These are phyloP conservation scores for Aurelia coerulea DNA, from an alignment of 30 jellyfish, hydroid and myxozoan species.

Conservation along the genomic window DNA sequence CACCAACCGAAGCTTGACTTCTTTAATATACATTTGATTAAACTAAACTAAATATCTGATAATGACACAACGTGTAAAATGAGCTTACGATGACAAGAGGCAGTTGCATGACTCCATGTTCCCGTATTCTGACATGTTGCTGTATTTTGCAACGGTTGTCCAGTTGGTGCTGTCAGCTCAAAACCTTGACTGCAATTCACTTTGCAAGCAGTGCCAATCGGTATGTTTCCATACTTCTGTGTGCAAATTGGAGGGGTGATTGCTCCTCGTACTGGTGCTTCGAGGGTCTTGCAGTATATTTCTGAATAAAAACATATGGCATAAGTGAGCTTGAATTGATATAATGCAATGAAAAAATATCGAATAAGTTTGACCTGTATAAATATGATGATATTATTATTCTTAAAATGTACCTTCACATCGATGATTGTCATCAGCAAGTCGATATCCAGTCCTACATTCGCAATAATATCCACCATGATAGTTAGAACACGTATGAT, in stretches of 20 bases:
- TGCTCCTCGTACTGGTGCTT: constrained; percentile 72
- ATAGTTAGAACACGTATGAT: constrained; percentile 80
- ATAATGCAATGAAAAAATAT: not conserved
- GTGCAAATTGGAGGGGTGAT: constrained; percentile 83
- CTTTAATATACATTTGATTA: too few relatives aligned
- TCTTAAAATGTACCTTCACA: constrained; percentile 81
- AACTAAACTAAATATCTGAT: too few relatives aligned
- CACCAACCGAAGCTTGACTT: too few relatives aligned
- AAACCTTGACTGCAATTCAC: constrained; percentile 82
- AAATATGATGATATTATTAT: too few relatives aligned
- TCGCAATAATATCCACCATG: constrained; percentile 90
- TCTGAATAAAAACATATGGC: constrained; percentile 49
- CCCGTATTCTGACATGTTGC: constrained; percentile 79
- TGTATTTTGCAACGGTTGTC: constrained; percentile 29
- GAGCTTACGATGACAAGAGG: constrained; percentile 92
- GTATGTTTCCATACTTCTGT: constrained; percentile 74
- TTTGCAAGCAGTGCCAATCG: constrained; percentile 79
- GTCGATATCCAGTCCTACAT: constrained; percentile 86
- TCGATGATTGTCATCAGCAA: constrained; percentile 74
- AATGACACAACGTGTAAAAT: too few relatives aligned
- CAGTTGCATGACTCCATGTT: constrained; percentile 80
- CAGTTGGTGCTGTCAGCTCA: constrained; percentile 57
- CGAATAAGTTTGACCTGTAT: too few relatives aligned
- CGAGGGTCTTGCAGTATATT: constrained; percentile 78
- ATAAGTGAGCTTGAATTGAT: not conserved